These are phyloP conservation scores for Leptodactylus fallax DNA, from an alignment of 2,797 vertebrate species.

Conservation along the genomic window DNA sequence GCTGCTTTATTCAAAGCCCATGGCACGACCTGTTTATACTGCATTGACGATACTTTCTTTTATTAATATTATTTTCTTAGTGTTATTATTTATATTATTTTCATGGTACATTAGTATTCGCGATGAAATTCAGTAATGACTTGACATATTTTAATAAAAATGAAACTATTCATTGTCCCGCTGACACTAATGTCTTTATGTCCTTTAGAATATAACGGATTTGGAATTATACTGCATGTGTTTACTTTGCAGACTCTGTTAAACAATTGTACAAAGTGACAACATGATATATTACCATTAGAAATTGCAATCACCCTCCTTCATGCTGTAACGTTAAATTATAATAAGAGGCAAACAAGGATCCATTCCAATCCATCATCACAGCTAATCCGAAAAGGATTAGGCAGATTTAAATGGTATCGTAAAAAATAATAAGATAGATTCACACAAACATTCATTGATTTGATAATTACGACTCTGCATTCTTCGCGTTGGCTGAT, in stretches of 20 bases:
- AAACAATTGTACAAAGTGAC: slow-evolving; percentile 62
- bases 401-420: slow-evolving; percentile 26
- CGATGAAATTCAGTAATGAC: neutral
- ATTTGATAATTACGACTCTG: slow-evolving; percentile 49
- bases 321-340: slow-evolving; percentile 65
- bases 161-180: neutral
- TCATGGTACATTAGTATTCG: neutral
- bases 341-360: slow-evolving; percentile 52
- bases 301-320: slow-evolving; percentile 51
- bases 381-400: slow-evolving; percentile 57
- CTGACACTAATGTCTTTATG: slow-evolving; percentile 26
- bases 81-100: neutral
- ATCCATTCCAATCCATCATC: slow-evolving; percentile 42
- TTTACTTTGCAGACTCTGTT: slow-evolving; percentile 58
- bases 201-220: slow-evolving; percentile 34
- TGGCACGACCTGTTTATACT: neutral
- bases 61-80: neutral
- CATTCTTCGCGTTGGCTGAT: rapidly evolving
- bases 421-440: slow-evolving; percentile 59
- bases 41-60: neutral
- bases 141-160: slow-evolving; percentile 15
- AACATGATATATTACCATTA: slow-evolving; percentile 59
- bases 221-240: slow-evolving; percentile 39
- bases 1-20: too few species aligned
- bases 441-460: slow-evolving; percentile 56